A percentile compares a stretch with the other conserved stretches of the same genome.
Conservation (phyloP, 2,113 vertebrate genomes). For the Sinocyclocheilus grahami region DNA sequence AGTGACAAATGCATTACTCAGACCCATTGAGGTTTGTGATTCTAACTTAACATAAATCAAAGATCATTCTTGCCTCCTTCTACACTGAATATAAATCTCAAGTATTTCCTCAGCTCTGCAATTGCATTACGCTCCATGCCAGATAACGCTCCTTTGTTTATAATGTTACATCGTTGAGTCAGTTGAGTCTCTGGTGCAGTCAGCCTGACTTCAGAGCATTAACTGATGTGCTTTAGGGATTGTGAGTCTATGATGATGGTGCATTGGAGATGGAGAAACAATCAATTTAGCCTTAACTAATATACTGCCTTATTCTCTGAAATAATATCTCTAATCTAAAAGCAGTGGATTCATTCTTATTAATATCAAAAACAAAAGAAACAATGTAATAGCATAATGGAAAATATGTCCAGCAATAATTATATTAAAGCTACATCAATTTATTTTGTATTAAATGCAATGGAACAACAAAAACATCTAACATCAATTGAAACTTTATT, state of each 20-base stretch:
- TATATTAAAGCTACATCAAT: background rate
- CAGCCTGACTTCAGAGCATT: constrained; percentile 21
- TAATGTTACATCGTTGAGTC: constrained; percentile 41
- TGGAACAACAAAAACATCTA: background rate
- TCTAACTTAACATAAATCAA: constrained; percentile 35
- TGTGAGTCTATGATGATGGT: constrained; percentile 32
- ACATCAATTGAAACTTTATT: no score
- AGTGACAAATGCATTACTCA: constrained; percentile 2
- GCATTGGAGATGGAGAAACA: constrained; percentile 28
- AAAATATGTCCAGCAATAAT: background rate
- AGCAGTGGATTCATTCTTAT: background rate
- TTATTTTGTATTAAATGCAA: background rate
- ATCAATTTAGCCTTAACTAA: constrained; percentile 40
- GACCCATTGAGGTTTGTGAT: background rate
- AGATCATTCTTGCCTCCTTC: background rate
- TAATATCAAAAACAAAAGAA: background rate
- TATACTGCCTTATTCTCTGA: constrained; percentile 22
- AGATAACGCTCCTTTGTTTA: constrained; percentile 35
- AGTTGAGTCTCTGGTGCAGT: constrained; percentile 22
- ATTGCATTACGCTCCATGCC: constrained; percentile 28
- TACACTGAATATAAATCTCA: constrained; percentile 38
- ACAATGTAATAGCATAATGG: constrained; percentile 12
- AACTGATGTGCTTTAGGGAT: constrained; percentile 41
- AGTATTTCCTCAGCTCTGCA: constrained; percentile 33
- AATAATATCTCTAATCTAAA: constrained; percentile 31